These are phyloP conservation scores for Dolichotis patagonum DNA, from an alignment of 2,113 vertebrate species.

Conservation along the genomic window DNA sequence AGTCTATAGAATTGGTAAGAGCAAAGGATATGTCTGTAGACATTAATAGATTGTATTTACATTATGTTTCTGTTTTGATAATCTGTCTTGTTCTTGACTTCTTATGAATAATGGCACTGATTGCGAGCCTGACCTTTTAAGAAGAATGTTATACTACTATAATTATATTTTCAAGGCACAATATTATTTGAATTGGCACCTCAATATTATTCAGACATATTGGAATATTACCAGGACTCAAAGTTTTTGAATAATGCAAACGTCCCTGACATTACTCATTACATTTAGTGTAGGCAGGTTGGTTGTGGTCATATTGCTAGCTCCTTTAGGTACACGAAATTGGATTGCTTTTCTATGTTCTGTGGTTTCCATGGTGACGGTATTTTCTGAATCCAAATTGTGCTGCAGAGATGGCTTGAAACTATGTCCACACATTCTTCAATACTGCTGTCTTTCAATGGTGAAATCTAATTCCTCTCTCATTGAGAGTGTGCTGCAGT, in stretches of 20 bases:
- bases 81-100: conserved; percentile 49
- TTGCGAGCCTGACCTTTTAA: conserved; percentile 28
- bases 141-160: conserved; percentile 54
- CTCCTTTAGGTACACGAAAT: conserved; percentile 59
- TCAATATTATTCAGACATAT: conserved; percentile 62
- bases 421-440: conserved; percentile 3
- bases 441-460: conserved; percentile 35
- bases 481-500: not conserved
- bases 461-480: not conserved
- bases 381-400: conserved; percentile 59
- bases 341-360: conserved; percentile 53
- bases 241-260: conserved; percentile 60
- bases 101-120: conserved; percentile 53
- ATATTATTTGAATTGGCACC: conserved; percentile 50
- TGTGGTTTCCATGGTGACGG: conserved; percentile 37
- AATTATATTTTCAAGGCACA: conserved; percentile 56
- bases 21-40: not conserved
- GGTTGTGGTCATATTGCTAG: conserved; percentile 46
- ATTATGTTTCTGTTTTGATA: conserved; percentile 44
- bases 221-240: conserved; percentile 45
- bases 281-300: conserved; percentile 31
- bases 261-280: conserved; percentile 57
- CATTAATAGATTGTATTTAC: conserved; percentile 3
- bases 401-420: conserved; percentile 33
- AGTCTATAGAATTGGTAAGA: not conserved